Evolutionary conservation across 2,797 vertebrate genomes (phyloP).

Genomic region (Pterois miles): DNA sequence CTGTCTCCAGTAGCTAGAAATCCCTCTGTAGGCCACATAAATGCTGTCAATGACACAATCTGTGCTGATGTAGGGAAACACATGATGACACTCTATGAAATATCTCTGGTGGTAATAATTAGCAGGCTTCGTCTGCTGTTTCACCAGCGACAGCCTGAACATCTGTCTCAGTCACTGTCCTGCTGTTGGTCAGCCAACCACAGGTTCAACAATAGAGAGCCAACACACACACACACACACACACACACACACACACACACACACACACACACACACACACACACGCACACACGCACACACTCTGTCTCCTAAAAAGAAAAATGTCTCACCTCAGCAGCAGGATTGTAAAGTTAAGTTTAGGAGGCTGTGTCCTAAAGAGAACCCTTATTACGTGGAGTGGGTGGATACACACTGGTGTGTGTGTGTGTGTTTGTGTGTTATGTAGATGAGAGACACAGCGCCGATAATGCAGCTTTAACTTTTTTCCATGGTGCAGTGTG

Average conservation of each 20-base stretch:
- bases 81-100: conserved; percentile 47
- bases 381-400: conserved; percentile 19
- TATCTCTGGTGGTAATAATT: conserved; percentile 37
- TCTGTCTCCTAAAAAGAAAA: conserved; percentile 28
- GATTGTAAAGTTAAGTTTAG: conserved; percentile 56
- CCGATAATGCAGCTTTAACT: background rate
- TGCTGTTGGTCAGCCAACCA: conserved; percentile 13
- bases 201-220: conserved; percentile 3
- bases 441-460: background rate
- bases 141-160: background rate
- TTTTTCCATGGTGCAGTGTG: background rate
- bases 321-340: conserved; percentile 59
- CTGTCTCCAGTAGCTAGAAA: no score
- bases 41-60: background rate
- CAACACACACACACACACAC: conserved; percentile 15
- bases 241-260: conserved; percentile 20
- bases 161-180: conserved; percentile 44
- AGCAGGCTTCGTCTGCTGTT: no score
- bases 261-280: conserved; percentile 9
- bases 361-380: conserved; percentile 47
- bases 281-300: conserved; percentile 10
- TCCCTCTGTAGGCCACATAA: no score
- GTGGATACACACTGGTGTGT: background rate
- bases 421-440: conserved; percentile 24
- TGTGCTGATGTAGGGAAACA: conserved; percentile 42